phyloP scores from a whole-genome alignment of 2,888 invertebrate genomes.

The Oscheius sp. region DNA sequence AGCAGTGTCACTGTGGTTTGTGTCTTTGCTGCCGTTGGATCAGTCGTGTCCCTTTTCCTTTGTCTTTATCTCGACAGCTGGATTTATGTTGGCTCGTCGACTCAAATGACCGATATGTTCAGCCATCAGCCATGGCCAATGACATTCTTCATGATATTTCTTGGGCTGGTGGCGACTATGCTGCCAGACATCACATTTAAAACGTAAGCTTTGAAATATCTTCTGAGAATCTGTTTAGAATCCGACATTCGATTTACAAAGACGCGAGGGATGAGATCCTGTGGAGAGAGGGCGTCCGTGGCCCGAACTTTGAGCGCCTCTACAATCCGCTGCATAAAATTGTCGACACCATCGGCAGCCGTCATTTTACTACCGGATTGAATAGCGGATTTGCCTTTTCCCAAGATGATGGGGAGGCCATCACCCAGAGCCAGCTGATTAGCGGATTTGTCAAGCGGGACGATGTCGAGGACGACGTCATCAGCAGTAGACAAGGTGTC shows the following conservation, averaged over 20 bases:
- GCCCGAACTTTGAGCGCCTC: slow-evolving; percentile 9
- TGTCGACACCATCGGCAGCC: slow-evolving; percentile 4
- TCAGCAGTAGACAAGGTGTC: too few species aligned
- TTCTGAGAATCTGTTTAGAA: background rate
- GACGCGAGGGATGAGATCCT: slow-evolving; percentile 11
- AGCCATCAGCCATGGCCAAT: background rate
- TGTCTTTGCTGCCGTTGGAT: background rate
- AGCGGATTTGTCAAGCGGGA: background rate
- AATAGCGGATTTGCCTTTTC: slow-evolving; percentile 44
- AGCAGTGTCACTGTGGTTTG: slow-evolving; percentile 26
- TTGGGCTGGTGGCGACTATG: background rate
- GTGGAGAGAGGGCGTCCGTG: background rate
- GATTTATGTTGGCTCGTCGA: background rate
- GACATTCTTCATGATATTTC: background rate
- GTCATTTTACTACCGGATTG: background rate
- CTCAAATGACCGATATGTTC: background rate
- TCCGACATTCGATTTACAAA: slow-evolving; percentile 19
- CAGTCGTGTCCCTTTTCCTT: background rate
- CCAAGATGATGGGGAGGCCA: slow-evolving; percentile 44
- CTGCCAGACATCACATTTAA: slow-evolving; percentile 19
- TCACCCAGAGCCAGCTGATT: slow-evolving; percentile 39
- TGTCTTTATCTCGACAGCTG: background rate
- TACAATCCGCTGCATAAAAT: slow-evolving; percentile 31
- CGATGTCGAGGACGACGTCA: too few species aligned
- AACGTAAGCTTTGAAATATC: background rate